Evolutionary conservation across 2,888 invertebrate genomes (phyloP).

Genomic region (Ctenicera cuprea): DNA sequence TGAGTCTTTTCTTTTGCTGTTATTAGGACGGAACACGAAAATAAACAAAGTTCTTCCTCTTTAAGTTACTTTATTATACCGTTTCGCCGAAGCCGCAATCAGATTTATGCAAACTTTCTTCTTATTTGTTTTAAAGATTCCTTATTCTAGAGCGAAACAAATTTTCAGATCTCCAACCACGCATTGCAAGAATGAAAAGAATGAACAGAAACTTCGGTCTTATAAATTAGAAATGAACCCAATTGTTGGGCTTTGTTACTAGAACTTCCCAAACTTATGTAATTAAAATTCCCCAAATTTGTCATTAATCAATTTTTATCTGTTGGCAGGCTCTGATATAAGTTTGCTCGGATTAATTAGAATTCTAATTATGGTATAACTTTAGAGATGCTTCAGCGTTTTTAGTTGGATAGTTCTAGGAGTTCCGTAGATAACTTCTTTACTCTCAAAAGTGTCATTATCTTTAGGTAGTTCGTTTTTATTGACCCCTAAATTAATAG

Average conservation of each 20-base stretch:
- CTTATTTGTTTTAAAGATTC: slow-evolving; percentile 45
- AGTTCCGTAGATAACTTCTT: background rate
- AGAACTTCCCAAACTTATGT: slow-evolving; percentile 43
- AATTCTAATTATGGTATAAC: slow-evolving; percentile 41
- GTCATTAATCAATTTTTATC: slow-evolving; percentile 54
- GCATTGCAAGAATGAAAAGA: slow-evolving; percentile 37
- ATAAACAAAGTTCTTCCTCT: slow-evolving; percentile 39
- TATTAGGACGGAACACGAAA: slow-evolving; percentile 22
- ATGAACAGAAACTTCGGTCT: slow-evolving; percentile 42
- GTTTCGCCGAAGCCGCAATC: slow-evolving; percentile 41
- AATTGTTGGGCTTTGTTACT: slow-evolving; percentile 45
- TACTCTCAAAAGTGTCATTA: too few relatives aligned
- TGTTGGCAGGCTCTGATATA: slow-evolving; percentile 30
- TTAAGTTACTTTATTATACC: slow-evolving; percentile 30
- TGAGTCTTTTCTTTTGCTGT: slow-evolving; percentile 18
- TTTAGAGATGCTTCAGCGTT: slow-evolving; percentile 52
- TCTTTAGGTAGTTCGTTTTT: too few relatives aligned
- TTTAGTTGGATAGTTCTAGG: slow-evolving; percentile 30
- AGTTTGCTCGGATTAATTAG: slow-evolving; percentile 43
- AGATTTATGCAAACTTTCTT: slow-evolving; percentile 48
- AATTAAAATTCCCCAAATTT: slow-evolving; percentile 53
- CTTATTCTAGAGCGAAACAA: slow-evolving; percentile 25
- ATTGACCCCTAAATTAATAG: too few relatives aligned
- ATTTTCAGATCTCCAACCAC: slow-evolving; percentile 28
- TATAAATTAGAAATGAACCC: slow-evolving; percentile 50